phyloP scores from a whole-genome alignment of 92 coral and sea anemone genomes.

The Zoanthus gigantus region DNA sequence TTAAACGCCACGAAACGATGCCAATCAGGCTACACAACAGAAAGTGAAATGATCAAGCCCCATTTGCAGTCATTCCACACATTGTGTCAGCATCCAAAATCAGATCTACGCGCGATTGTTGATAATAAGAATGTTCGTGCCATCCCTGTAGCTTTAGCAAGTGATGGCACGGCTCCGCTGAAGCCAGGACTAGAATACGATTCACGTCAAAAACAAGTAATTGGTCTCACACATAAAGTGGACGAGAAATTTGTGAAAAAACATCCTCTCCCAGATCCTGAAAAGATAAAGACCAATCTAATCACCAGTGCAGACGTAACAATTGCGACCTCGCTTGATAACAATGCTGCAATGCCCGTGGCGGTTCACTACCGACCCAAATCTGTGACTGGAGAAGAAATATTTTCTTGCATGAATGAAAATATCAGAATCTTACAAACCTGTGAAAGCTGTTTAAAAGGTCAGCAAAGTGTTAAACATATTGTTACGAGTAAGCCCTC shows the following conservation, averaged over 20 bases:
- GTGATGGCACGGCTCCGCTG: conserved; percentile 57
- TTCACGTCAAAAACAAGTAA: conserved; percentile 54
- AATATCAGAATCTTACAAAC: conserved; percentile 38
- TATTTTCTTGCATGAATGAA: conserved; percentile 45
- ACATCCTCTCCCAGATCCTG: conserved; percentile 57
- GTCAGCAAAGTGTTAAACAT: conserved; percentile 38
- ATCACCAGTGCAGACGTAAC: conserved; percentile 59
- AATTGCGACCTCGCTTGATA: conserved; percentile 46
- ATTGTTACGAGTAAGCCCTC: conserved; percentile 49
- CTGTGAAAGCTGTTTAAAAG: conserved; percentile 53
- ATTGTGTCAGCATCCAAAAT: conserved; percentile 54
- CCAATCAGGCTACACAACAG: conserved; percentile 65
- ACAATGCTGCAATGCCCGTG: conserved; percentile 60
- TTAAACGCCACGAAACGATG: conserved; percentile 47
- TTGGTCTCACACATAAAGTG: conserved; percentile 54
- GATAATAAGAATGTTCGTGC: conserved; percentile 41
- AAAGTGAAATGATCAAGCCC: conserved; percentile 62
- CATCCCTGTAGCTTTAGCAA: conserved; percentile 52
- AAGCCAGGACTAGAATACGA: conserved; percentile 65
- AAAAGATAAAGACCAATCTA: conserved; percentile 54
- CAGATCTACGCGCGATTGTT: conserved; percentile 40
- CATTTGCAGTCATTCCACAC: conserved; percentile 53
- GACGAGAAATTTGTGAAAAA: conserved; percentile 34
- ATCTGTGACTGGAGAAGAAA: conserved; percentile 46
- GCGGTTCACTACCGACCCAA: conserved; percentile 60